phyloP scores from a whole-genome alignment of 2,888 invertebrate genomes.

The Oligia strigilis region DNA sequence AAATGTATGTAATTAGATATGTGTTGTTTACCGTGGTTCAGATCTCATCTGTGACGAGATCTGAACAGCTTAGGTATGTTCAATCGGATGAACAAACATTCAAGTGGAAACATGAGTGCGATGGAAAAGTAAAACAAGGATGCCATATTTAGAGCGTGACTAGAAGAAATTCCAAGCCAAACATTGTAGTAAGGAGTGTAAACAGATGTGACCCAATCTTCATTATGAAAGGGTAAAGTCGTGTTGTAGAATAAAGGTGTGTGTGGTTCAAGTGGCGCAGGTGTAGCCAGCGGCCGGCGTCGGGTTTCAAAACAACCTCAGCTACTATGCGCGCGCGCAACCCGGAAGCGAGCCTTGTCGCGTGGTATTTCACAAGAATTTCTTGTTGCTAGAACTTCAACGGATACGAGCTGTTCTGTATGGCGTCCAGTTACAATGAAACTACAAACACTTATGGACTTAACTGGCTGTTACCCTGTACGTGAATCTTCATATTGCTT shows the following conservation, averaged over 20 bases:
- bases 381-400: conserved; percentile 64
- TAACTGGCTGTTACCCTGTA: conserved; percentile 15
- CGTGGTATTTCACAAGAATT: conserved; percentile 75
- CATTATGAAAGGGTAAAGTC: conserved; percentile 48
- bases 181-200: conserved; percentile 1
- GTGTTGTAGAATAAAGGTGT: conserved; percentile 52
- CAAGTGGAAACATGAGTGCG: background rate
- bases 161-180: conserved; percentile 15
- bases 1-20: background rate
- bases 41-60: background rate
- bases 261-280: conserved; percentile 63
- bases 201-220: conserved; percentile 35
- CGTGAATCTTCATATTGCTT: conserved; percentile 19
- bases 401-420: conserved; percentile 40
- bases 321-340: conserved; percentile 70
- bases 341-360: conserved; percentile 74
- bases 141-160: conserved; percentile 18
- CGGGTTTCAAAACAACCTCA: conserved; percentile 80
- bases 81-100: conserved; percentile 4
- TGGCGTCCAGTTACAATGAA: conserved; percentile 51
- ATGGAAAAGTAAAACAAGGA: conserved; percentile 18
- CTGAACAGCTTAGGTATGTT: background rate
- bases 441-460: conserved; percentile 14
- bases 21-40: background rate
- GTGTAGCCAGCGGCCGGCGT: conserved; percentile 68